A percentile compares a stretch with the other conserved stretches of the same genome.
These are phyloP conservation scores for Eupelmus urozonus DNA, from an alignment of 2,888 invertebrate species.

Conservation along the genomic window DNA sequence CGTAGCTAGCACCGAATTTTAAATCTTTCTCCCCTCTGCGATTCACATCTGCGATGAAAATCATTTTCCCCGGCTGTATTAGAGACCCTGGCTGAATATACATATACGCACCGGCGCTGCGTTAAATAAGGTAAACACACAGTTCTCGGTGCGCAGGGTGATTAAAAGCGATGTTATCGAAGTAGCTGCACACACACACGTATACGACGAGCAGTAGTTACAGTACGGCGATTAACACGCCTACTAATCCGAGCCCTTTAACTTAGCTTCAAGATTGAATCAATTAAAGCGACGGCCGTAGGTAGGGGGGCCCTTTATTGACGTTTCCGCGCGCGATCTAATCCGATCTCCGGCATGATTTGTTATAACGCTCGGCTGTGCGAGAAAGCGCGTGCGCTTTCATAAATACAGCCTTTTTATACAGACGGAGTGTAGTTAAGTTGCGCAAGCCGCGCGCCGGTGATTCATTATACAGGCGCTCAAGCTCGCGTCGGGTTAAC, in stretches of 20 bases:
- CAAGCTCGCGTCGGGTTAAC: neutral
- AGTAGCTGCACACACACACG: neutral
- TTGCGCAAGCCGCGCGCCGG: neutral
- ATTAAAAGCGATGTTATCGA: too few relatives aligned
- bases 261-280: conserved; percentile 17
- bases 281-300: neutral
- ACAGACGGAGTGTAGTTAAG: neutral
- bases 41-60: too few relatives aligned
- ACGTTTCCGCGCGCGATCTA: too few relatives aligned
- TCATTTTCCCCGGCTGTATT: too few relatives aligned
- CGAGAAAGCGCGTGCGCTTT: neutral
- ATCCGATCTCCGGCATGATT: neutral
- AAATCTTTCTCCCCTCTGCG: neutral
- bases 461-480: conserved; percentile 17
- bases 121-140: too few relatives aligned
- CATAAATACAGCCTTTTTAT: conserved; percentile 6
- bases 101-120: too few relatives aligned
- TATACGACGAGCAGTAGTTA: neutral
- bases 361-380: neutral
- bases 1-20: too few relatives aligned
- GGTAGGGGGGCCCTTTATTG: too few relatives aligned
- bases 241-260: neutral
- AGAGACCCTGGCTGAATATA: too few relatives aligned
- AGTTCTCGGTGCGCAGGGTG: too few relatives aligned
- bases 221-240: conserved; percentile 8